These are phyloP conservation scores for Drosophila mimetica DNA, from an alignment of 2,888 invertebrate species.

Conservation along the genomic window DNA sequence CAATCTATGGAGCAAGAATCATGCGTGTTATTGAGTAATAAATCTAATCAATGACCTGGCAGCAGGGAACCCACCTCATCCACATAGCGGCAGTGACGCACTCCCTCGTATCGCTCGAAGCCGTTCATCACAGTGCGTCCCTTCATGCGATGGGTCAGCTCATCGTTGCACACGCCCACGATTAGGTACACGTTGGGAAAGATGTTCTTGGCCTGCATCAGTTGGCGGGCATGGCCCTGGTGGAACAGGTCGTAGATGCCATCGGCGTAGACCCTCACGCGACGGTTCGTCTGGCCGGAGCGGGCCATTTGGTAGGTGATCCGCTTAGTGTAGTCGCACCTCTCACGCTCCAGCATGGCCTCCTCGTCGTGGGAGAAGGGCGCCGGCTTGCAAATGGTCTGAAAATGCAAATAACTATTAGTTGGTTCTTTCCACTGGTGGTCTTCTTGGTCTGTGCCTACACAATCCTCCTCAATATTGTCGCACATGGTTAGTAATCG, in stretches of 20 bases:
- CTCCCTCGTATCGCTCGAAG: slow-evolving; percentile 97
- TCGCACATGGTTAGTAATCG: neutral
- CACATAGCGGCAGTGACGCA: slow-evolving; percentile 99
- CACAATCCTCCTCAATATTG: neutral
- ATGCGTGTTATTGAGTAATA: neutral
- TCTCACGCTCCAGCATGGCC: slow-evolving; percentile 90
- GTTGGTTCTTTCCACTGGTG: neutral
- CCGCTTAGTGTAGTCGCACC: slow-evolving; percentile 92
- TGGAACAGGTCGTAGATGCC: slow-evolving; percentile 99
- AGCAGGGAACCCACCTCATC: slow-evolving; percentile 90
- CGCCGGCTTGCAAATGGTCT: slow-evolving; percentile 92
- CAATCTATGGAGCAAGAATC: slow-evolving; percentile 85
- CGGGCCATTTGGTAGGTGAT: slow-evolving; percentile 94
- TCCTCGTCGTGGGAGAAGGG: slow-evolving; percentile 94
- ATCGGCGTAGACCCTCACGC: slow-evolving; percentile 98
- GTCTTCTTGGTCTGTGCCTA: slow-evolving; percentile 1
- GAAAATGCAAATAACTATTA: slow-evolving; percentile 75
- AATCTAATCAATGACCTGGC: neutral
- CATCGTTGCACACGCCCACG: slow-evolving; percentile 98
- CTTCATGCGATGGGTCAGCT: slow-evolving; percentile 95
- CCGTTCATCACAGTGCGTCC: slow-evolving; percentile 99
- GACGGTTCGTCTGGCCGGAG: slow-evolving; percentile 91
- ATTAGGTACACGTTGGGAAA: slow-evolving; percentile 98
- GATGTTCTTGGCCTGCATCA: slow-evolving; percentile 97
- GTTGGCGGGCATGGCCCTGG: slow-evolving; percentile 97